Evolutionary conservation across 2,113 vertebrate genomes (phyloP).

Genomic region (Elaphurus davidianus): DNA sequence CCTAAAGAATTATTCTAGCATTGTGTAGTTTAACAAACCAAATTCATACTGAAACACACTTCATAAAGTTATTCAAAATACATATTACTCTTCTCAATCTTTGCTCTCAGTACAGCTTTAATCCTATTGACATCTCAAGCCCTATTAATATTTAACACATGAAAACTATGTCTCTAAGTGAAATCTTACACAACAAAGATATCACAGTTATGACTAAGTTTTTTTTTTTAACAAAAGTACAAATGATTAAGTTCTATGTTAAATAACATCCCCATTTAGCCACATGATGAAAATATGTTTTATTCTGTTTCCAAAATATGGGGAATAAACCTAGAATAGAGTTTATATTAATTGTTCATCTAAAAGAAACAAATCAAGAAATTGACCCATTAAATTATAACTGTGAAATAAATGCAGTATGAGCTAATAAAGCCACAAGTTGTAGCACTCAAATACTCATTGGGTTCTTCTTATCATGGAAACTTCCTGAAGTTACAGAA

Average conservation of each 20-base stretch:
- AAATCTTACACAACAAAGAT: constrained; percentile 66
- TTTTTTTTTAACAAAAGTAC: constrained; percentile 48
- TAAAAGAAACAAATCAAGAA: background rate
- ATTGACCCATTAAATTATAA: background rate
- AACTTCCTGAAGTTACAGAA: background rate
- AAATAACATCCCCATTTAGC: background rate
- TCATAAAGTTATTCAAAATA: constrained; percentile 74
- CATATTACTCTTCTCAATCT: constrained; percentile 58
- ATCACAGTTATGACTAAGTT: background rate
- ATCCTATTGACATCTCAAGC: constrained; percentile 79
- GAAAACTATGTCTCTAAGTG: background rate
- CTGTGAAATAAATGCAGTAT: background rate
- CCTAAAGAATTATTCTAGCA: constrained; percentile 52
- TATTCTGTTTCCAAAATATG: constrained; percentile 26
- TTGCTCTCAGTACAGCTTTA: constrained; percentile 71
- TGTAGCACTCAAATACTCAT: background rate
- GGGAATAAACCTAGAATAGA: background rate
- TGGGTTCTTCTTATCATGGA: background rate
- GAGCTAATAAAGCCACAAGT: background rate
- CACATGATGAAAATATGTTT: background rate
- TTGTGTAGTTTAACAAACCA: constrained; percentile 49
- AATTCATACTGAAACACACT: constrained; percentile 70
- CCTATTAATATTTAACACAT: constrained; percentile 66
- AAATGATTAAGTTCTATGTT: constrained; percentile 25
- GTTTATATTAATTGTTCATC: background rate